Evolutionary conservation across 1,140 invertebrate genomes (phyloP).

Genomic region (Bombyx mori): ASM3026992v2 NC_085121.1:11984001-11984500

Average conservation of each 20-base stretch:
- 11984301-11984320: constrained; percentile 9
- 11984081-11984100: constrained; percentile 6
- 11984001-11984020: constrained; percentile 40
- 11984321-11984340: constrained; percentile 7
- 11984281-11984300: constrained; percentile 13
- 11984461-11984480: too few relatives aligned
- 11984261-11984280: constrained; percentile 5
- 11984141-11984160: neutral
- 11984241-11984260: constrained; percentile 13
- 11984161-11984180: too few relatives aligned
- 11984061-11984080: neutral
- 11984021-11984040: constrained; percentile 4
- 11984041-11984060: neutral
- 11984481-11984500: too few relatives aligned
- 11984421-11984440: neutral
- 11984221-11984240: constrained; percentile 12
- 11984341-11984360: constrained; percentile 13
- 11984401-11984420: neutral
- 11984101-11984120: too few relatives aligned
- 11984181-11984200: constrained; percentile 7
- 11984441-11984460: neutral
- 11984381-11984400: constrained; percentile 6
- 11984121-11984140: neutral
- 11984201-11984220: constrained; percentile 2
- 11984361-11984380: constrained; percentile 13